Evolutionary conservation across 92 coral and sea anemone genomes (phyloP), one percentile per base, ranked within the genome.

Genomic region (Phenganax subtilis): DNA sequence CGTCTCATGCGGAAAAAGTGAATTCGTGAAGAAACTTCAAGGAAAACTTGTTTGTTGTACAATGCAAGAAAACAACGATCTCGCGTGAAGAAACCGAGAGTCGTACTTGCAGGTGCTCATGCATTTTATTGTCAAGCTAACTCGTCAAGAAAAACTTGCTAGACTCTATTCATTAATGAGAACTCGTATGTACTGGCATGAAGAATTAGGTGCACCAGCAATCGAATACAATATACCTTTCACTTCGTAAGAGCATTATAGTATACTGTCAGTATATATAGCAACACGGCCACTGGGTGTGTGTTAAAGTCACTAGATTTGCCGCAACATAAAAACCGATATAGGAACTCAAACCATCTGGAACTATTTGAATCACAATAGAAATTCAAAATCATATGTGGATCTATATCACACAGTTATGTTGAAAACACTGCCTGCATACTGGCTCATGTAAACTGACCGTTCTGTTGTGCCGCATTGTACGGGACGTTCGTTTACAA

Each of bases 371-470:
- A 12, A 10, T 3, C n/a, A 68, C 73, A 68, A 68, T 30, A 68
- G 54, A 30, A 30, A 30, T 30, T 11, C 70, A n/a, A 25, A 59
- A 20, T 30, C 30, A 16, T 6, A 17, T 68, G 73, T 68, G 11
- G 73, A 37, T 53, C 73, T 68, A 68, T 68, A 68, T 37, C 14
- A 68, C 7, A 37, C 53, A 10, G 31, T 37, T 68, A 68, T 68
- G 52, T 68, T 30, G 7, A 68, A 12, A 37, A 68, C 15, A 68
- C 54, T 37, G 73, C 3, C 10, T 30, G 54, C 9, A 68, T 68
- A 68, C 73, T 30, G 73, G 73, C 73, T 68, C 70, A 11, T 68
- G 37, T 68, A 68, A 68, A 30, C 17, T 37, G 54, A 12, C 20
- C 52, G 47, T 37, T 68, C 6, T 30, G n/a, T 68, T 68, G 73